These are phyloP conservation scores for Drosophila barbarae DNA, from an alignment of 2,888 invertebrate genomes.

Conservation along the genomic window DNA sequence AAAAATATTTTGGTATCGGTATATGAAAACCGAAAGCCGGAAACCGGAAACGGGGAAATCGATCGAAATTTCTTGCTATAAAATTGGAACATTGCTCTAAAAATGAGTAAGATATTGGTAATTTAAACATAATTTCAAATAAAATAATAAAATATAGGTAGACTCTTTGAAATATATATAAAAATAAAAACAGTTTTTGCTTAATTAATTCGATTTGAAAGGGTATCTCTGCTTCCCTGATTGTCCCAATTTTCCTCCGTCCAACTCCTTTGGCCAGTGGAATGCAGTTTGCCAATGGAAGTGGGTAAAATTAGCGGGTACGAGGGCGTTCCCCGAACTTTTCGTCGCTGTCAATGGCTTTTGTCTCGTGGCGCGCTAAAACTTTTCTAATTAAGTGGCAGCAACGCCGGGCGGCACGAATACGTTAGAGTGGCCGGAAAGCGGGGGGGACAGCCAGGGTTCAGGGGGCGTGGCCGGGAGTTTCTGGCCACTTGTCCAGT, in stretches of 20 bases:
- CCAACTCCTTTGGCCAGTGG: conserved; percentile 23
- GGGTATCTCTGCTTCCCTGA: not conserved
- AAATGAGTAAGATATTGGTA: no score
- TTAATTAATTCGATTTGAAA: not conserved
- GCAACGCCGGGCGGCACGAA: conserved; percentile 52
- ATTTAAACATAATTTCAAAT: not conserved
- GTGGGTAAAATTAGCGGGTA: conserved; percentile 11
- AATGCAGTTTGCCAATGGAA: conserved; percentile 29
- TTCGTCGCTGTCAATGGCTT: conserved; percentile 68
- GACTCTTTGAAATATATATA: no score
- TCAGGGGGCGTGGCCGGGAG: conserved; percentile 22
- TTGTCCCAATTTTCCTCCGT: not conserved
- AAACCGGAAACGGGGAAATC: no score
- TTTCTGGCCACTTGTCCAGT: conserved; percentile 48
- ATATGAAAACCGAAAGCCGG: no score
- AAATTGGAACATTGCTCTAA: not conserved
- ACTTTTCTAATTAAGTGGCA: conserved; percentile 72
- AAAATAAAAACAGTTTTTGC: no score
- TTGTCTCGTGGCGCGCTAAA: conserved; percentile 68
- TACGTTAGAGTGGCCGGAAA: not conserved
- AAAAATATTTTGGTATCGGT: no score
- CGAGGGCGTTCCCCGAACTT: conserved; percentile 47
- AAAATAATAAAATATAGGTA: not conserved
- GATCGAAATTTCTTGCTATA: not conserved
- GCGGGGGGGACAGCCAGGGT: not conserved